Evolutionary conservation across 2,113 vertebrate genomes (phyloP).

Genomic region (Thamnaconus septentrionalis): DNA sequence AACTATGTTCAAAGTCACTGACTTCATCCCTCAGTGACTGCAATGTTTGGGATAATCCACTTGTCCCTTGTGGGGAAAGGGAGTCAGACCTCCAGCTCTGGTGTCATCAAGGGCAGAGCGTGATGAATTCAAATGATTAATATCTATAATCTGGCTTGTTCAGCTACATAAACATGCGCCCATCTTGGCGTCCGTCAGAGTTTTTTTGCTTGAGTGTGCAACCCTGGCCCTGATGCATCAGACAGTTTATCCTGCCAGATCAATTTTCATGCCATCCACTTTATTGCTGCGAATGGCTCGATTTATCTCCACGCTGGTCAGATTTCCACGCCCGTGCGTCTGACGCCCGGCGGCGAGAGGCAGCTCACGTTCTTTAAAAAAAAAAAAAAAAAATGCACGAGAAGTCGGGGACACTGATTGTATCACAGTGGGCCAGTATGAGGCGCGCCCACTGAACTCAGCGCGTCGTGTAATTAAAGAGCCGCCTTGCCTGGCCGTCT

Average conservation of each 20-base stretch:
- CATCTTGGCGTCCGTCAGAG: constrained; percentile 9
- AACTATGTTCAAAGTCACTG: no score
- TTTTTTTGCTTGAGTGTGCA: constrained; percentile 35
- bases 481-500: constrained; percentile 5
- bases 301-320: background rate
- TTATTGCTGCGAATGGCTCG: constrained; percentile 3
- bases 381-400: no score
- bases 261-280: constrained; percentile 30
- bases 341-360: background rate
- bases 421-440: background rate
- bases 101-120: constrained; percentile 13
- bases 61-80: constrained; percentile 8
- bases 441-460: background rate
- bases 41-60: background rate
- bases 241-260: constrained; percentile 25
- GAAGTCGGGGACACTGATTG: background rate
- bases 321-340: background rate
- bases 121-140: constrained; percentile 27
- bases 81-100: constrained; percentile 3
- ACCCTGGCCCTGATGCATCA: constrained; percentile 13
- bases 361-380: no score
- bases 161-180: constrained; percentile 19
- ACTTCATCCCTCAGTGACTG: no score
- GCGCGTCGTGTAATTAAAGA: constrained; percentile 12
- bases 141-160: constrained; percentile 17